Base-by-base conservation (phyloP, 2,113 vertebrate genomes). In the Morone chrysops region DNA sequence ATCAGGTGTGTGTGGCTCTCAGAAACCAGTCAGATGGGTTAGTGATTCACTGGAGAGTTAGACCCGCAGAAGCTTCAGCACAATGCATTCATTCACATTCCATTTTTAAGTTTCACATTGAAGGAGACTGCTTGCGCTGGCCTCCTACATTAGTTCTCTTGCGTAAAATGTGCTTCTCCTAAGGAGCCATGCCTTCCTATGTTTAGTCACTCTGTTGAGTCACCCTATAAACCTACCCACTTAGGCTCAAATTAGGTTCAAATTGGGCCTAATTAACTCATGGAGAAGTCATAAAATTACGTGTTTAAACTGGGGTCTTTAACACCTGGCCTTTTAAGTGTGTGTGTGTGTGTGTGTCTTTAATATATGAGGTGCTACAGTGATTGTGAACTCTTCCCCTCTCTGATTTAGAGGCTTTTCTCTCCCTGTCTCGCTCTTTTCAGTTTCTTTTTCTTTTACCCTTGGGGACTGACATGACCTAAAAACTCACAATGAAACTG, bases 391-490 rank as follows among this genome's bases (percentile, higher is more conserved):
- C 56, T 81, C 10, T 63, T 81, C 45, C 22, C 41, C 41, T 63
- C 47, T 75, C 2, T 70, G 66, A 2, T 85, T 70, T 61, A 20
- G 14, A 62, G 10, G 54, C 50, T 1, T 57, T 54, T 4, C 38
- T 73, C 54, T 56, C 48, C 68, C 18, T 68, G 41, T 54, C 41
- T 77, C 45, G 12, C 59, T 22, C 61, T 72, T 41, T 69, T 75
- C 67, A 43, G 73, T 84, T 72, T 82, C 48, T 25, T 31, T 80
- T 80, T 59, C 63, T 57, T 68, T 82, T 59, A 18, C 82, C 84
- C 81, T 76, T 14, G 50, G 87, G 84, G 73, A 85, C 68, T 59
- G 89, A 89, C 75, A 5, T 80, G 80, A 91, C 82, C 79, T 85
- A 73, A 70, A 89, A 90, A 75, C 86, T 84, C 61, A 85, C 54